Evolutionary conservation across 2,113 vertebrate species (phyloP).

Genomic region (Salvelinus sp.): DNA sequence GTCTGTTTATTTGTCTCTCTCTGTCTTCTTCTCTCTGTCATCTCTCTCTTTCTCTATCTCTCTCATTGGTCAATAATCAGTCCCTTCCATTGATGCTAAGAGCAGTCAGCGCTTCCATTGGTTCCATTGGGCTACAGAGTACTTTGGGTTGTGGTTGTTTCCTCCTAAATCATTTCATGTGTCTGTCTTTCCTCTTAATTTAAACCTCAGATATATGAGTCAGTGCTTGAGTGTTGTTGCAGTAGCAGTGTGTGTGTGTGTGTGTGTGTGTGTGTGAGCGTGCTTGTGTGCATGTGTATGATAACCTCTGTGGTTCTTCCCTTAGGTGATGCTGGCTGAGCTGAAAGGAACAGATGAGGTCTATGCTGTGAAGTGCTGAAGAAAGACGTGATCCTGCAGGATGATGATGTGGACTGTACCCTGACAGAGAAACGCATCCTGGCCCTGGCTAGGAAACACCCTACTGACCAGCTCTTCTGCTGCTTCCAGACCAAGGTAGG

Average conservation of each 20-base stretch:
- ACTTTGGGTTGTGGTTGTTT: neutral
- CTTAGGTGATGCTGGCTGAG: constrained; percentile 94
- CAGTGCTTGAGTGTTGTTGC: neutral
- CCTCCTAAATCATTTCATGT: too few relatives aligned
- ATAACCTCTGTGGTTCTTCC: constrained; percentile 4
- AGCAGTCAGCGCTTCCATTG: neutral
- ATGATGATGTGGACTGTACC: constrained; percentile 96
- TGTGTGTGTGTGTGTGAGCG: neutral
- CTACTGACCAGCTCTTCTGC: constrained; percentile 57
- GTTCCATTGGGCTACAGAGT: too few relatives aligned
- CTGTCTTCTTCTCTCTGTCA: neutral
- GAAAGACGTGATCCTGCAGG: constrained; percentile 96
- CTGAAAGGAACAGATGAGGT: constrained; percentile 93
- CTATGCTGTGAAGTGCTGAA: constrained; percentile 95
- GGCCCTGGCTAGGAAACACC: constrained; percentile 90
- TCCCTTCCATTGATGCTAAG: neutral
- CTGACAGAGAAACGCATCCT: constrained; percentile 96
- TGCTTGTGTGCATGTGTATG: constrained; percentile 66
- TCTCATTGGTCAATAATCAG: neutral
- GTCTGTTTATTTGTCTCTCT: neutral
- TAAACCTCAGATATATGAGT: neutral
- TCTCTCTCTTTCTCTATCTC: neutral
- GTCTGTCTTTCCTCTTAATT: too few relatives aligned
- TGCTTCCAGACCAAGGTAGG: too few relatives aligned
- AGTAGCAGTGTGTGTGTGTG: neutral